Base-by-base conservation (phyloP, 2,888 invertebrate species). In the Keiferia lycopersicella region DNA sequence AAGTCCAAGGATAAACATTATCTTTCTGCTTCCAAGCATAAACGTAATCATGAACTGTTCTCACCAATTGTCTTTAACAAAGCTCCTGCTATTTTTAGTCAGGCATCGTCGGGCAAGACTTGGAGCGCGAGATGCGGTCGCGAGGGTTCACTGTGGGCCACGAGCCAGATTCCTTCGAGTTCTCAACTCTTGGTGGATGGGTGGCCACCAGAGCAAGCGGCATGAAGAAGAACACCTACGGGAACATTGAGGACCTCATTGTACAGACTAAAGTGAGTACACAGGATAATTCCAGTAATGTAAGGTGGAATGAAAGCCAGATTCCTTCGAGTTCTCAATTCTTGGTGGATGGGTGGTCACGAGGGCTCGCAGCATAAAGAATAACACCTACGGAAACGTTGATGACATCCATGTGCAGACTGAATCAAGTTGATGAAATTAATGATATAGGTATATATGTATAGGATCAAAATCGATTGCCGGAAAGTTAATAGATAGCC, bases 201-300 rank as follows among this genome's bases (percentile, higher is more conserved):
- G 97, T 98, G 57, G 98, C 98, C 2, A 98, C 98, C 0, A 89
- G 98, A 61, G 98, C 98, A 0, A 98, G 98, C n/a, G 99, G 99
- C 63, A 99, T 99, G 99, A 99, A 99, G 92, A 99, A 99, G 86
- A 99, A 99, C 83, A 95, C 96, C 0, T 99, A 99, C 73, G 99
- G 99, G 0, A 99, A 99, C 80, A 99, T 99, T 67, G 99, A 99
- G 84, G 99, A 99, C 81, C 92, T 99, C 60, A 88, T 99, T 12
- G 96, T 99, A 1, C 96, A 98, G 74, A 95, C 97, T 0, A 96
- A 95, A 86, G 96, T 98, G 94, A 96, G 63, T 45, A 34, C 34
- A 34, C 26, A 26, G 26, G 26, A 26, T 6, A 26, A n/a, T n/a
- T n/a, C n/a, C n/a, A n/a, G n/a, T 26, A 26, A 6, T 26, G 2